Evolutionary conservation across 2,113 vertebrate species (phyloP), one percentile per base, ranked within the genome.

Genomic region (Hippocampus abdominalis): DNA sequence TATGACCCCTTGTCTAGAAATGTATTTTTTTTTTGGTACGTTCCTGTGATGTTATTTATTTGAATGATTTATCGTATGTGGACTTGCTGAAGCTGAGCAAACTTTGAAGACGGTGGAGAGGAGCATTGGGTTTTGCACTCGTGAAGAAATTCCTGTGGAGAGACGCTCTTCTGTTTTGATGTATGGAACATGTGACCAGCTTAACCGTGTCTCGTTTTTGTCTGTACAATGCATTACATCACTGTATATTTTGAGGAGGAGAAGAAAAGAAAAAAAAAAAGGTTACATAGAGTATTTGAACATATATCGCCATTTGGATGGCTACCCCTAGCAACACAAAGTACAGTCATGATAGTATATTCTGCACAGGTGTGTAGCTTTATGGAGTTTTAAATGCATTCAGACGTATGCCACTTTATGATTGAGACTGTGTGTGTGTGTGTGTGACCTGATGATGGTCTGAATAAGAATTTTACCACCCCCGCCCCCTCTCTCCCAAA

Each of bases 41-140:
- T 76, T 73, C 67, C 21, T n/a, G 18, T 42, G 15, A 32, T 63
- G 64, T 83, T 85, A 21, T 69, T 79, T 78, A 84, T 9, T 66
- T 65, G 69, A 86, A 76, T 73, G 72, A 73, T 83, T 84, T 76
- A 75, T 86, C 76, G 83, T 84, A 90, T 74, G 90, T 90, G 90
- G 89, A 88, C 88, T 91, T 88, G 87, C 80, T 81, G 78, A 77
- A 87, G 87, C 83, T 87, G 84, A 89, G 88, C 86, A 85, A 87
- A 60, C 93, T 93, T 88, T 88, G 92, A 94, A 90, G 92, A 94
- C 93, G 94, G 73, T 96, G 92, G 94, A 96, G 94, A 96, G 94
- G 94, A 96, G 92, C 94, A 94, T 93, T 93, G 94, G 92, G 95
- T 95, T 87, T 98, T 98, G 96, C 96, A 98, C 95, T 97, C 93